Evolutionary conservation across 2,888 invertebrate species (phyloP).

Genomic region (Ctena decussata): DNA sequence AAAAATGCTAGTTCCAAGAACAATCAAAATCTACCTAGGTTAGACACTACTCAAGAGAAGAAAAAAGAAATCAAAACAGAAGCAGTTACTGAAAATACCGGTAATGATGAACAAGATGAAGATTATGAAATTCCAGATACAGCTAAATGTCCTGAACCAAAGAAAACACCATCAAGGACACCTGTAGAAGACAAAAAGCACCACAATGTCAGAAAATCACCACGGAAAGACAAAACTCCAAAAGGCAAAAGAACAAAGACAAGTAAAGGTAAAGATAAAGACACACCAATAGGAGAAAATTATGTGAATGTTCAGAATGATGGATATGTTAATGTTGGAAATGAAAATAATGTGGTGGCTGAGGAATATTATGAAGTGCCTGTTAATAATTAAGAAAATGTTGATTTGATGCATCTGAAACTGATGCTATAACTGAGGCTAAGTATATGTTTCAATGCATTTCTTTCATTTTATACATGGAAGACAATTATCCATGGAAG

Average conservation of each 20-base stretch:
- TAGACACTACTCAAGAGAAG: neutral
- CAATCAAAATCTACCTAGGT: no score
- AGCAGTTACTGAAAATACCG: neutral
- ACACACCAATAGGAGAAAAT: neutral
- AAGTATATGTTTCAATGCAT: no score
- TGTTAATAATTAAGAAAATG: neutral
- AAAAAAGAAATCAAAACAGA: neutral
- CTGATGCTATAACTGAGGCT: no score
- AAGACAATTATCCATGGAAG: no score
- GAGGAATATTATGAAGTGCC: neutral
- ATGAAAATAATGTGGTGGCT: neutral
- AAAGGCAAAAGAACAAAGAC: neutral
- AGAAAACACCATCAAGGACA: neutral
- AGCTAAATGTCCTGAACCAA: neutral
- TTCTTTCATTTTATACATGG: no score
- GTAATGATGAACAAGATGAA: neutral
- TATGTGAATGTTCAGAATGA: neutral
- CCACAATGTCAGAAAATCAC: neutral
- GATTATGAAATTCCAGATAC: constrained; percentile 1
- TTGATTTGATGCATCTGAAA: no score
- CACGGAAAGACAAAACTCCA: neutral
- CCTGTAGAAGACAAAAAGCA: neutral
- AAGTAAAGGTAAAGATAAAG: neutral
- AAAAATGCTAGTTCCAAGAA: no score
- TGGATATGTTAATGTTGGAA: neutral